Base-by-base conservation (phyloP, 1,140 invertebrate genomes). In the Polyergus mexicanus region DNA sequence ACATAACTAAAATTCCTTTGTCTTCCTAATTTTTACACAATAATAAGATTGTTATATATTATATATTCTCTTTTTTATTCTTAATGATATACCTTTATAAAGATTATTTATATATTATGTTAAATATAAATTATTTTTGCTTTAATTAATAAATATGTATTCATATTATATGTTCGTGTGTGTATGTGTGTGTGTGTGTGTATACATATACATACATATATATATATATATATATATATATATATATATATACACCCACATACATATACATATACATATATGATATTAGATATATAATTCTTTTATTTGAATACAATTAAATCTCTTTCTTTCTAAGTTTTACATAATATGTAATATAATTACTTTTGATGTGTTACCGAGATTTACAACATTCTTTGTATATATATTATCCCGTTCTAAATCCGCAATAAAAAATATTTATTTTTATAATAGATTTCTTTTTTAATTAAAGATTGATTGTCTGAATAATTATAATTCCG, bases 21-120 rank as follows among this genome's bases (percentile, higher is more conserved):
- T 56, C 44, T 51, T n/a, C 28, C 41, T 80, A 25, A 69, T 68
- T 25, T 78, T 68, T 38, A 68, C 11, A 28, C 10, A 62, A 91
- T 60, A 41, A 25, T 44, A 47, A 76, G 41, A 62, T 62, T 63
- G 16, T 76, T 76, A 41, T 41, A 44, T 44, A 44, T 11, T 44
- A 44, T 11, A 11, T 44, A n/a, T 58, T 38, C 13, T 16, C 38
- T 62, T 62, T 16, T 58, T 62, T 62, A 76, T 41, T 25, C 13
- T 76, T 76, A 75, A 76, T 62, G 5, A 38, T 44, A 44, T 32
- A 63, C 28, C 2, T 63, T 75, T 62, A 13, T 51, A 47, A 63
- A 10, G 44, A 63, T 76, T 62, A 22, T 60, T 51, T 51, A 51
- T 60, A 62, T 28, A 60, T 60, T 60, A 60, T 22, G 4, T 60